Conservation (phyloP, 2,797 vertebrate species). For the Sebastes oblongus region DNA sequence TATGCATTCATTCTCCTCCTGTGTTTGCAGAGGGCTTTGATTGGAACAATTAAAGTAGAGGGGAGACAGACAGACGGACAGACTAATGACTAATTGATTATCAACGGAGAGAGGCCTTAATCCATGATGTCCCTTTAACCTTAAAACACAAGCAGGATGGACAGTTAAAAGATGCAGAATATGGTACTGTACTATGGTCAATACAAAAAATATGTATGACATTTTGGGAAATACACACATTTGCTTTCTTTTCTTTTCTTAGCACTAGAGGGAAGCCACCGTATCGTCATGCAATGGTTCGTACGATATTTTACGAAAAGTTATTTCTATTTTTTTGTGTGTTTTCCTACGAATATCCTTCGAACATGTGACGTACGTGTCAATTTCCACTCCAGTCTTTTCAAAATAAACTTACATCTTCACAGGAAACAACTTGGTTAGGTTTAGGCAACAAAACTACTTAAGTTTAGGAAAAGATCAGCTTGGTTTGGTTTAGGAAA, state of each 20-base stretch:
- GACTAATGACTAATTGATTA: conserved; percentile 27
- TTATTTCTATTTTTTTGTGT: neutral
- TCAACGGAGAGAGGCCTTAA: conserved; percentile 3
- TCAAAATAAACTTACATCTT: neutral
- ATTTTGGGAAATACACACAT: neutral
- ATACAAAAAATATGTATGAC: neutral
- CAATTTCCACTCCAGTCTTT: neutral
- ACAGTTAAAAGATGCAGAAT: neutral
- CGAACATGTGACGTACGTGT: neutral
- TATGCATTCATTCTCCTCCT: conserved; percentile 11
- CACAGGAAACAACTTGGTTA: neutral
- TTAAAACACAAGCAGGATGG: neutral
- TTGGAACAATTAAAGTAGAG: conserved; percentile 26
- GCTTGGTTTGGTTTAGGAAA: too few species aligned
- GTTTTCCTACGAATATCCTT: neutral
- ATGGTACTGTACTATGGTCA: neutral
- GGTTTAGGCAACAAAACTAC: neutral
- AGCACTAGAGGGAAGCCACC: neutral
- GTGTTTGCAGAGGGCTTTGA: conserved; percentile 42
- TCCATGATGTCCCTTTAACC: neutral
- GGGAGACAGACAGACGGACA: neutral
- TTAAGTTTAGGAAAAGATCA: too few species aligned
- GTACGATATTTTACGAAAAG: neutral
- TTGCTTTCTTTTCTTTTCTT: neutral
- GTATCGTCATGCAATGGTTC: neutral